Evolutionary conservation across 2,888 invertebrate genomes (phyloP).

Genomic region (Eristalis arbustorum): DNA sequence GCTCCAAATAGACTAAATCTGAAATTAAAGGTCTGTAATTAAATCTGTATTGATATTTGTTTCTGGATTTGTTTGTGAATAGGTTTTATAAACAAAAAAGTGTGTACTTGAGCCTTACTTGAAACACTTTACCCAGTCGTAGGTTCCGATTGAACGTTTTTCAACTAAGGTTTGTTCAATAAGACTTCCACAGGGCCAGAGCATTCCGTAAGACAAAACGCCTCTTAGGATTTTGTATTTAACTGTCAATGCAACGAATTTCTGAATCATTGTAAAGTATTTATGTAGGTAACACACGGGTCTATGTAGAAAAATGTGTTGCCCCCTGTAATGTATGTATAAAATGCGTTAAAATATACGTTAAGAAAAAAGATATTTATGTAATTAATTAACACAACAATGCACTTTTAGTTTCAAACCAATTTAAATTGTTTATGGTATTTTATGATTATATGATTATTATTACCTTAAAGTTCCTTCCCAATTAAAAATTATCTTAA

Average conservation of each 20-base stretch:
- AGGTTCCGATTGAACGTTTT: conserved; percentile 81
- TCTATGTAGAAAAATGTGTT: neutral
- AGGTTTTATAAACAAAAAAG: neutral
- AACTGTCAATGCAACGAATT: conserved; percentile 80
- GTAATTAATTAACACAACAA: too few relatives aligned
- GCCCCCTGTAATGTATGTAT: neutral
- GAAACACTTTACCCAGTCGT: conserved; percentile 82
- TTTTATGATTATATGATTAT: too few relatives aligned
- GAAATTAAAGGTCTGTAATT: conserved; percentile 22
- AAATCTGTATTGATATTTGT: conserved; percentile 2
- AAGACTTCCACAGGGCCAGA: conserved; percentile 83
- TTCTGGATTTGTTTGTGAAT: neutral
- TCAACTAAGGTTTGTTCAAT: conserved; percentile 82
- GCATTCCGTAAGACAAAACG: conserved; percentile 83
- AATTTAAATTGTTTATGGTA: too few relatives aligned
- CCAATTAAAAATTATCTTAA: too few relatives aligned
- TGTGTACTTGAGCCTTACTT: conserved; percentile 73
- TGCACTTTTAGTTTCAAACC: too few relatives aligned
- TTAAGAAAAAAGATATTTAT: neutral
- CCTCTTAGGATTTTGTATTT: conserved; percentile 82
- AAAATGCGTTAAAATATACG: neutral
- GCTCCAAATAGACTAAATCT: conserved; percentile 85
- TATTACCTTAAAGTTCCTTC: too few relatives aligned
- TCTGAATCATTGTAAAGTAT: conserved; percentile 77
- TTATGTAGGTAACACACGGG: neutral